Evolutionary conservation across 1,140 invertebrate species (phyloP), one percentile per base, ranked within the genome.

Genomic region (Hylyphantes graminicola): DNA sequence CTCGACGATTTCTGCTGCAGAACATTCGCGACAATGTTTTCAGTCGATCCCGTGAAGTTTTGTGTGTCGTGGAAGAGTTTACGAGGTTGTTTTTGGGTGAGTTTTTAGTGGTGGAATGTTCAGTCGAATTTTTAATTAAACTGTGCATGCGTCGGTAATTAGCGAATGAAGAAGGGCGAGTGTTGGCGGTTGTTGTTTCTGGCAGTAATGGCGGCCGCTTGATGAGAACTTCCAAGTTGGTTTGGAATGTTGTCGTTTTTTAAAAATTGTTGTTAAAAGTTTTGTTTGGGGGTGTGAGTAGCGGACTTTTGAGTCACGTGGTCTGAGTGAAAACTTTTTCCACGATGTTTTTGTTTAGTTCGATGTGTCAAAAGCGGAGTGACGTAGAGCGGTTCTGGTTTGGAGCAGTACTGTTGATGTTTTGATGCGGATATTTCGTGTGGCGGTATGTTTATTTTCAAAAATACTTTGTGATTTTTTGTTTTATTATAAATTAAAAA

Each of bases 91-190:
- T 35, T n/a, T 35, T 35, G 35, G 5, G 35, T 35, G 35, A 35
- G 35, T 35, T 74, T 74, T 74, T 74, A 74, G 57, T 74, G 53
- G 11, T 3, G 65, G 12, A 19, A 59, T 64, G 50, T 73, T 63
- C 67, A 21, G 15, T 48, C 15, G 57, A n/a, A 51, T 74, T 83
- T n/a, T 83, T 83, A 83, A 83, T 83, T 83, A 83, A 75, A 83
- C 70, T 83, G 50, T 83, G 80, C 80, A 61, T 74, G 80, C 80
- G 80, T 83, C 51, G 5, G 80, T 83, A 83, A 83, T 83, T 83
- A 83, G 70, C 53, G 72, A 35, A 75, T 55, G 80, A 67, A 81
- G 79, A 63, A 74, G 80, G 80, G 75, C 79, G 35, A 35, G 35
- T 61, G 79, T 65, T 35, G 35, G 65, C 50, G 55, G 80, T 65